Evolutionary conservation across 2,888 invertebrate species (phyloP).

Genomic region (Monochamus alternatus): DNA sequence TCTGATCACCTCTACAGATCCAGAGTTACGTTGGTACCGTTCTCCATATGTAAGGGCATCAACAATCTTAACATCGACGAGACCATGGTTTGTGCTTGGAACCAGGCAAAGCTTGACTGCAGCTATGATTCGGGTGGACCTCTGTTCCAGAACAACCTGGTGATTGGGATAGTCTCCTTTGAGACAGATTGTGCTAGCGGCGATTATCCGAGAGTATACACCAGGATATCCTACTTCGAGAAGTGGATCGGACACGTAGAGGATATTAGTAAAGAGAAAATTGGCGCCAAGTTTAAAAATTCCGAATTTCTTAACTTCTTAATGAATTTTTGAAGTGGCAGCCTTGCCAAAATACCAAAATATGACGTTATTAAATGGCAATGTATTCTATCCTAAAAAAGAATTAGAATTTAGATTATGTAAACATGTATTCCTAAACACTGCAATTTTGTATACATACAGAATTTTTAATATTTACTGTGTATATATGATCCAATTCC

Average conservation of each 20-base stretch:
- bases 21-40: slow-evolving; percentile 50
- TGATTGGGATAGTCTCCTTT: slow-evolving; percentile 55
- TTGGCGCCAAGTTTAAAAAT: slow-evolving; percentile 38
- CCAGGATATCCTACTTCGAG: slow-evolving; percentile 54
- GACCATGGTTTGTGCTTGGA: slow-evolving; percentile 54
- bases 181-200: slow-evolving; percentile 53
- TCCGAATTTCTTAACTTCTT: neutral
- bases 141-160: slow-evolving; percentile 52
- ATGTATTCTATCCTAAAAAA: no score
- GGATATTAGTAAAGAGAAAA: slow-evolving; percentile 42
- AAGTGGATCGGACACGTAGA: slow-evolving; percentile 53
- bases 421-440: no score
- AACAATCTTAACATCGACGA: slow-evolving; percentile 50
- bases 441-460: no score
- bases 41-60: slow-evolving; percentile 47
- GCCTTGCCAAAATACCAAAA: no score
- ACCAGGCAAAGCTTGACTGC: slow-evolving; percentile 49
- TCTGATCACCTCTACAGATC: slow-evolving; percentile 47
- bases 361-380: no score
- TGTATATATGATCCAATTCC: no score
- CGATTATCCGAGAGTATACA: slow-evolving; percentile 53
- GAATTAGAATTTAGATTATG: no score
- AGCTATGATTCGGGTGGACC: slow-evolving; percentile 56
- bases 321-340: neutral
- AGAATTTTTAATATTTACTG: no score